Evolutionary conservation across 2,113 vertebrate genomes (phyloP).

Genomic region (Cephalopterus ornatus): DNA sequence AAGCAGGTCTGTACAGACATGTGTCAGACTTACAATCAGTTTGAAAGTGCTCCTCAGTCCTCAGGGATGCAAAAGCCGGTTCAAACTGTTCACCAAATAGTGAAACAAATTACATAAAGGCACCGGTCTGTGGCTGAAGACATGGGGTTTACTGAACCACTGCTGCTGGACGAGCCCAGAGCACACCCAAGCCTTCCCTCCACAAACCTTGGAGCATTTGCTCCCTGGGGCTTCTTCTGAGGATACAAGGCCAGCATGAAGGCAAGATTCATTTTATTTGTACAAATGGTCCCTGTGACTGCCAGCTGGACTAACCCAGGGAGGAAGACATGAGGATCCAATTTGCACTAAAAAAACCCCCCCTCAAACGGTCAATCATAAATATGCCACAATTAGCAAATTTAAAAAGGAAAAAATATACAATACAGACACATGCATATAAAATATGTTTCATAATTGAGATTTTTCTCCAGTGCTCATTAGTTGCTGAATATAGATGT

Average conservation of each 20-base stretch:
- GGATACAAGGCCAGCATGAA: background rate
- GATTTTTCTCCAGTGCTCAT: background rate
- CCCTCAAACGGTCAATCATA: background rate
- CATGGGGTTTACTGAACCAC: background rate
- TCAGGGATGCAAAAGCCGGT: background rate
- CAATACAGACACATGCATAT: background rate
- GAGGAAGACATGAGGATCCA: background rate
- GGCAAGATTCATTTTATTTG: background rate
- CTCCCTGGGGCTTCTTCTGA: background rate
- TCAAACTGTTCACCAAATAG: background rate
- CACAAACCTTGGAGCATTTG: background rate
- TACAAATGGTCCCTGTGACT: background rate
- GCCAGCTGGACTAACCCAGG: background rate
- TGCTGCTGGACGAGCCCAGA: background rate
- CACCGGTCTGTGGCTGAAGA: background rate
- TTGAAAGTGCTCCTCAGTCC: rapidly evolving
- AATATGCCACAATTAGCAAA: background rate
- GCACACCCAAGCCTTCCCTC: background rate
- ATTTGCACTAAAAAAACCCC: background rate
- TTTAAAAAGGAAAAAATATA: background rate
- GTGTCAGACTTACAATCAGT: background rate
- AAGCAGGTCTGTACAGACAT: background rate
- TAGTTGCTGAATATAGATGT: background rate
- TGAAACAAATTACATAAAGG: background rate
- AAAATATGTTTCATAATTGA: background rate